Evolutionary conservation across 2,888 invertebrate genomes (phyloP).

Genomic region (Celastrina argiolus): DNA sequence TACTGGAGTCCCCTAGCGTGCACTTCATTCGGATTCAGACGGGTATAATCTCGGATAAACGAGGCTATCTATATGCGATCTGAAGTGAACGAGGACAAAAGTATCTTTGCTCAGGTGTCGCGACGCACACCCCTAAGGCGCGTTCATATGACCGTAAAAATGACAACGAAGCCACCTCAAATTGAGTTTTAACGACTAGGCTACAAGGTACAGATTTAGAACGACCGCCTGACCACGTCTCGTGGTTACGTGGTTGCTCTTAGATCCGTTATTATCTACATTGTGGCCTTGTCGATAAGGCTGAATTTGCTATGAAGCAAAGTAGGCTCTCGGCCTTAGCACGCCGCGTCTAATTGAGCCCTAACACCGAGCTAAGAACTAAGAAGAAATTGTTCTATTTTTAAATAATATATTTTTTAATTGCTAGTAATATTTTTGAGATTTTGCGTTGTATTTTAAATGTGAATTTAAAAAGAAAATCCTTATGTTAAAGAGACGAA

Average conservation of each 20-base stretch:
- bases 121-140: slow-evolving; percentile 38
- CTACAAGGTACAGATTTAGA: no score
- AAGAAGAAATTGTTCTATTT: not conserved
- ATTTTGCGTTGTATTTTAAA: not conserved
- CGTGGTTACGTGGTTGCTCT: no score
- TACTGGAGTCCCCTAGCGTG: not conserved
- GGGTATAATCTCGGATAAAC: slow-evolving; percentile 16
- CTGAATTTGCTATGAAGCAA: no score
- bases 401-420: not conserved
- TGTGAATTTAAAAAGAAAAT: not conserved
- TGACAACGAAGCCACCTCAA: no score
- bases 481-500: no score
- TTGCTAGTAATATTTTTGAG: not conserved
- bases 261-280: no score
- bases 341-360: no score
- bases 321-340: no score
- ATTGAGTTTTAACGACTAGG: no score
- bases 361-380: slow-evolving; percentile 31
- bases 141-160: no score
- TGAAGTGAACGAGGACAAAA: slow-evolving; percentile 48
- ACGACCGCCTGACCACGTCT: no score
- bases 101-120: slow-evolving; percentile 57
- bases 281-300: no score
- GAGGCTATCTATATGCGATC: slow-evolving; percentile 61
- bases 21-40: slow-evolving; percentile 14